Conservation (phyloP, 2,888 invertebrate species). For the Nysson spinosus region DNA sequence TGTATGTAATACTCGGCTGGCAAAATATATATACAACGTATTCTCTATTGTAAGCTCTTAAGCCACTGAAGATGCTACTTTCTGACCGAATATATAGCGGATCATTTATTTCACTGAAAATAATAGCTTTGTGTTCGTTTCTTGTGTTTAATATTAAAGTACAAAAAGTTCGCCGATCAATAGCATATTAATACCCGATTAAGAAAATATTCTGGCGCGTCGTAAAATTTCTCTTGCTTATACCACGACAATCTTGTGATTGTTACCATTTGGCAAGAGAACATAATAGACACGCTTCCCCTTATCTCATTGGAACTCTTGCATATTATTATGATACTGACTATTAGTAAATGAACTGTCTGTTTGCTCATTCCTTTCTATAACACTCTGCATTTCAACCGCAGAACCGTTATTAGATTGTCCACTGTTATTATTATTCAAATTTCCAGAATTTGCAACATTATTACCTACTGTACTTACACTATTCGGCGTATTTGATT, state of each 20-base stretch:
- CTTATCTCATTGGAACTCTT: constrained; percentile 76
- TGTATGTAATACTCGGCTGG: constrained; percentile 53
- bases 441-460: constrained; percentile 48
- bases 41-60: constrained; percentile 34
- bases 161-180: constrained; percentile 43
- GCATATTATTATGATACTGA: constrained; percentile 72
- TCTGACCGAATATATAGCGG: constrained; percentile 22
- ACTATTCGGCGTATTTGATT: constrained; percentile 51
- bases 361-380: constrained; percentile 67
- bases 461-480: constrained; percentile 48
- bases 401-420: constrained; percentile 66
- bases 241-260: constrained; percentile 75
- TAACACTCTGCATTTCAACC: constrained; percentile 72
- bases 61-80: constrained; percentile 35
- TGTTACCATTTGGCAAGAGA: constrained; percentile 76
- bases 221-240: constrained; percentile 59
- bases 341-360: constrained; percentile 63
- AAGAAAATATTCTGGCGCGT: constrained; percentile 53
- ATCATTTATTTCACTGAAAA: constrained; percentile 31
- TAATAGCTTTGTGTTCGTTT: constrained; percentile 41
- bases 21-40: constrained; percentile 47
- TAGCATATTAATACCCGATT: constrained; percentile 31
- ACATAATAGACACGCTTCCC: constrained; percentile 77
- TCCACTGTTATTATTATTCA: constrained; percentile 62
- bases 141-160: constrained; percentile 53